phyloP scores from a whole-genome alignment of 2,888 invertebrate genomes.

The Diarsia dahlii region DNA sequence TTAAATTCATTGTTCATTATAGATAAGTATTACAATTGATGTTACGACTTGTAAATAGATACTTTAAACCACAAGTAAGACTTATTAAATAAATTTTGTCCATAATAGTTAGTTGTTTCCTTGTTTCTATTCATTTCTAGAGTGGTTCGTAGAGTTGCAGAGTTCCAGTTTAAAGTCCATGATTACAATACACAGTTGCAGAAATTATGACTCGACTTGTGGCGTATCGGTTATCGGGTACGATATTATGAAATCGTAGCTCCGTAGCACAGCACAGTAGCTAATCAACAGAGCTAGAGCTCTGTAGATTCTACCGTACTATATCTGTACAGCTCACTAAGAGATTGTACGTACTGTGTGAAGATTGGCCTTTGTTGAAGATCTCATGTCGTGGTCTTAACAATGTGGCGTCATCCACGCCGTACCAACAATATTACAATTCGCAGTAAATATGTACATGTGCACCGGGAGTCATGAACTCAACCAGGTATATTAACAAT shows the following conservation, averaged over 20 bases:
- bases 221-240: slow-evolving; percentile 36
- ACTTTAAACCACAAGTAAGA: slow-evolving; percentile 65
- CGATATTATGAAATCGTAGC: slow-evolving; percentile 16
- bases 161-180: not conserved
- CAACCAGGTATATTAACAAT: not conserved
- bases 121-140: not conserved
- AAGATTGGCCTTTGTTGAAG: not conserved
- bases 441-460: too few species aligned
- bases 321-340: too few species aligned
- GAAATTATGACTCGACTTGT: slow-evolving; percentile 24
- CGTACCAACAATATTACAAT: not conserved
- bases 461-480: not conserved
- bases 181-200: slow-evolving; percentile 3
- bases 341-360: too few species aligned
- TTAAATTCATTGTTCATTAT: slow-evolving; percentile 53
- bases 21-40: slow-evolving; percentile 61
- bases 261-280: slow-evolving; percentile 4
- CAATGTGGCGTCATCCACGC: not conserved
- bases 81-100: slow-evolving; percentile 69
- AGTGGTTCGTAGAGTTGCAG: not conserved
- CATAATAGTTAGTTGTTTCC: slow-evolving; percentile 50
- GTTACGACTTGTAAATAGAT: slow-evolving; percentile 65
- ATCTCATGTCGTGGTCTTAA: not conserved
- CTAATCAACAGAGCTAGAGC: slow-evolving; percentile 7
- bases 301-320: too few species aligned